These are phyloP conservation scores for Xyrichtys novacula DNA, from an alignment of 2,797 vertebrate species.

Conservation along the genomic window DNA sequence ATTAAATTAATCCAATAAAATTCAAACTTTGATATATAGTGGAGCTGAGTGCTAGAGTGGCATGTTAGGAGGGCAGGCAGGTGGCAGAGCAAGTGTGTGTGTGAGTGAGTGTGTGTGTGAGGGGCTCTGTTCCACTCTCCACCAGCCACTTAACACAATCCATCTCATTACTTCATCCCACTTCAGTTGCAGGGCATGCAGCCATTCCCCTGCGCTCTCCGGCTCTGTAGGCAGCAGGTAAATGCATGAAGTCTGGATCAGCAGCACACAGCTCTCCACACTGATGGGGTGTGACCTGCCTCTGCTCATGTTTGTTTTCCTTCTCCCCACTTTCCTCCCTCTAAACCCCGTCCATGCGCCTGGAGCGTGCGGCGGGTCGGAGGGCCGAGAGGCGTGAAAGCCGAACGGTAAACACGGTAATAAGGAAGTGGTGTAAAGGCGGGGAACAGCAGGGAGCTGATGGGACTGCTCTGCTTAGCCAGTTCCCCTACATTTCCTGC, in stretches of 20 bases:
- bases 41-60: constrained; percentile 63
- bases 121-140: constrained; percentile 37
- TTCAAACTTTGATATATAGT: constrained; percentile 74
- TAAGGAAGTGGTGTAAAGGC: constrained; percentile 94
- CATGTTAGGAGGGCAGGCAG: constrained; percentile 40
- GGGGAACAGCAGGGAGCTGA: constrained; percentile 93
- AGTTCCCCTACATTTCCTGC: constrained; percentile 97
- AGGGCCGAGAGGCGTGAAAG: constrained; percentile 88
- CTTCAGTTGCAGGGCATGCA: constrained; percentile 53
- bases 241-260: constrained; percentile 61
- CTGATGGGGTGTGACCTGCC: constrained; percentile 76
- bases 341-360: constrained; percentile 55
- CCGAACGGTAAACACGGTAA: constrained; percentile 94
- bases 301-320: constrained; percentile 86
- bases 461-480: constrained; percentile 89
- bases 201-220: constrained; percentile 43
- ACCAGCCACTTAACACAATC: constrained; percentile 74
- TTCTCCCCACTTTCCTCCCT: constrained; percentile 62
- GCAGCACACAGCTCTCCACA: constrained; percentile 65
- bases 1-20: constrained; percentile 76
- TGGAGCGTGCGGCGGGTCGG: constrained; percentile 69
- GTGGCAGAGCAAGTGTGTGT: constrained; percentile 30
- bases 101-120: constrained; percentile 14
- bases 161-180: constrained; percentile 76
- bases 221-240: constrained; percentile 66